phyloP scores from a whole-genome alignment of 2,113 vertebrate species.

The Psittacula cyanocephala region DNA sequence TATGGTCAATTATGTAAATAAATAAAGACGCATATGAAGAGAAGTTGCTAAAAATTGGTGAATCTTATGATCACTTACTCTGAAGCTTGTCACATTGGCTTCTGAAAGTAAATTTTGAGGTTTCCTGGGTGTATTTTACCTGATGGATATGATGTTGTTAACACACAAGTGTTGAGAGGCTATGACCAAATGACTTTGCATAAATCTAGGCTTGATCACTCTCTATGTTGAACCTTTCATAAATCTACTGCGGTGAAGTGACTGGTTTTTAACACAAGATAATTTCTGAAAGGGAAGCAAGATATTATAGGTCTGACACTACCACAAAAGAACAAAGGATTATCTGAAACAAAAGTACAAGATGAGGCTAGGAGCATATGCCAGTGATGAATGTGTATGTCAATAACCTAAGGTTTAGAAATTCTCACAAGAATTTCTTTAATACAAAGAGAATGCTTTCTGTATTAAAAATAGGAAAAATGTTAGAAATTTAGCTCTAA shows the following conservation, averaged over 20 bases:
- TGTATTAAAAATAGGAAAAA: not conserved
- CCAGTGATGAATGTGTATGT: not conserved
- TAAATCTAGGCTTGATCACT: not conserved
- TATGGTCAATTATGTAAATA: not conserved
- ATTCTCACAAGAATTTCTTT: not conserved
- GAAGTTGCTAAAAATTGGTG: not conserved
- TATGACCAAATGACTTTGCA: not conserved
- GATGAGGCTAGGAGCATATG: not conserved
- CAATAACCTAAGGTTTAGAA: not conserved
- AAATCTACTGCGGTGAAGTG: not conserved
- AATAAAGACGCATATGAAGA: not conserved
- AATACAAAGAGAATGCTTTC: not conserved
- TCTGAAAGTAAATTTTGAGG: not conserved
- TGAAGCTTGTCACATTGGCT: not conserved
- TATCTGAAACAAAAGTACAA: not conserved
- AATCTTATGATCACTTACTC: not conserved
- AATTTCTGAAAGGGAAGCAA: not conserved
- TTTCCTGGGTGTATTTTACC: not conserved
- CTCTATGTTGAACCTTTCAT: not conserved
- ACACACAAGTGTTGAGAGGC: not conserved
- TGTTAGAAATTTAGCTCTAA: not conserved
- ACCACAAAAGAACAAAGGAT: not conserved
- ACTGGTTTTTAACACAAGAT: not conserved
- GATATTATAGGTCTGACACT: not conserved
- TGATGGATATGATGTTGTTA: not conserved